Percentiles rank a stretch among this genome's conserved stretches.
Conservation (phyloP, 1,140 invertebrate genomes). For the Sitodiplosis mosellana region DNA sequence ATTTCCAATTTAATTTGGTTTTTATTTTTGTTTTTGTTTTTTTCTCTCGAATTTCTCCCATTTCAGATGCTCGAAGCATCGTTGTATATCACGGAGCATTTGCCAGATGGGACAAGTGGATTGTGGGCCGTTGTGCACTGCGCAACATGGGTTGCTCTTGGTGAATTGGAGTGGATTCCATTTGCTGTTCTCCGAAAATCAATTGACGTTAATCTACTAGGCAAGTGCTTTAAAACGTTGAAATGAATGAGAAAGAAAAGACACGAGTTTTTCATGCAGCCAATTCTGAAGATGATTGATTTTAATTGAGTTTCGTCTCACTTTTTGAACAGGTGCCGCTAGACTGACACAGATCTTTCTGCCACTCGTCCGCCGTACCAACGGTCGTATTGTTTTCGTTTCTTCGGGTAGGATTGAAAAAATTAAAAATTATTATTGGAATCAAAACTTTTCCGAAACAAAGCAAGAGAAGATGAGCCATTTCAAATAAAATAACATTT, state of each 20-base stretch:
- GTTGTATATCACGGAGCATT: conserved; percentile 51
- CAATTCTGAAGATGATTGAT: no score
- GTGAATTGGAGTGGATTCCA: conserved; percentile 77
- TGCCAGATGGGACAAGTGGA: conserved; percentile 44
- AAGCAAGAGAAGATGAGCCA: no score
- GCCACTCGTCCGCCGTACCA: conserved; percentile 52
- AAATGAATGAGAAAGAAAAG: no score
- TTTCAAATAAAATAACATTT: not conserved
- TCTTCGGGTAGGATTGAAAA: conserved; percentile 31
- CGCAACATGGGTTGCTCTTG: conserved; percentile 69
- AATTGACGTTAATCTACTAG: conserved; percentile 57
- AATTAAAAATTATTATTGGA: no score
- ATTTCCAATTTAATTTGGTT: no score
- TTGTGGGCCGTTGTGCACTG: conserved; percentile 83
- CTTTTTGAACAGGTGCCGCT: conserved; percentile 30
- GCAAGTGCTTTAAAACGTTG: conserved; percentile 21
- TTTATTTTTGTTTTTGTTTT: no score
- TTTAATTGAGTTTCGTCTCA: no score
- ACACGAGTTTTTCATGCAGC: no score
- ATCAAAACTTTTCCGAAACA: not conserved
- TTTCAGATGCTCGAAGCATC: conserved; percentile 49
- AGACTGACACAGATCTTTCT: conserved; percentile 62
- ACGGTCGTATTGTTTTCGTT: conserved; percentile 47
- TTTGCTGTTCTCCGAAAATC: conserved; percentile 50
- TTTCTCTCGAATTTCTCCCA: conserved; percentile 7